A percentile compares a stretch with the other conserved stretches of the same genome.
phyloP scores from a whole-genome alignment of 2,113 vertebrate species.

The Anolis sagrei region DNA sequence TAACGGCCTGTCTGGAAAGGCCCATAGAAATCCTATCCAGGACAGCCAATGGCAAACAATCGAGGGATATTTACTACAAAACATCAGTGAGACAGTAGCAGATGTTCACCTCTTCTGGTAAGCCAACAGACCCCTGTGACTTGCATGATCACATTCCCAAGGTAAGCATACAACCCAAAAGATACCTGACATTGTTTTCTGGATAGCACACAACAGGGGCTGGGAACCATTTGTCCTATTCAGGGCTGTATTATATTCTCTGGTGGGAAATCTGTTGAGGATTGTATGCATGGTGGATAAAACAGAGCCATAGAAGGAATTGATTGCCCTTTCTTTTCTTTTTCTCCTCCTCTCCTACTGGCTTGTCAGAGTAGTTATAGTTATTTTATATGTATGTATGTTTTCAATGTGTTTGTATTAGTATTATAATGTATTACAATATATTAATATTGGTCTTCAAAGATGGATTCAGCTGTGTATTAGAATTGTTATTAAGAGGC shows the following conservation, averaged over 20 bases:
- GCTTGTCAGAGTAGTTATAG: too few relatives aligned
- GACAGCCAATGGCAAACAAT: neutral
- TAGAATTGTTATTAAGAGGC: too few relatives aligned
- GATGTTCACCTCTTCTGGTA: neutral
- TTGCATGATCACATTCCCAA: neutral
- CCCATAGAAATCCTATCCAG: neutral
- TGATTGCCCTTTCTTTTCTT: neutral
- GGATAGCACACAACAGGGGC: neutral
- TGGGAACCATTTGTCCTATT: neutral
- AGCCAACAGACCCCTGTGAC: neutral
- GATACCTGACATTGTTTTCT: neutral
- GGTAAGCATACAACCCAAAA: neutral
- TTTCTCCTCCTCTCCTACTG: neutral
- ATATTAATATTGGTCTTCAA: too few relatives aligned
- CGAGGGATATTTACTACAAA: neutral
- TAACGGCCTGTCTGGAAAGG: too few relatives aligned
- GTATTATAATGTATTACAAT: too few relatives aligned
- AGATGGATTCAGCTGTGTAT: too few relatives aligned
- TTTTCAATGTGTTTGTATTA: too few relatives aligned
- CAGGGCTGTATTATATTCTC: neutral
- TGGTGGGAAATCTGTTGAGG: neutral
- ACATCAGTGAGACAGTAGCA: neutral
- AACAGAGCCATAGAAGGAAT: neutral
- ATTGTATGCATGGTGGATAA: neutral
- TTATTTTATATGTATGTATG: too few relatives aligned